These are phyloP conservation scores for Solenodon paradoxus DNA, from an alignment of 2,113 vertebrate species.

Conservation along the genomic window DNA sequence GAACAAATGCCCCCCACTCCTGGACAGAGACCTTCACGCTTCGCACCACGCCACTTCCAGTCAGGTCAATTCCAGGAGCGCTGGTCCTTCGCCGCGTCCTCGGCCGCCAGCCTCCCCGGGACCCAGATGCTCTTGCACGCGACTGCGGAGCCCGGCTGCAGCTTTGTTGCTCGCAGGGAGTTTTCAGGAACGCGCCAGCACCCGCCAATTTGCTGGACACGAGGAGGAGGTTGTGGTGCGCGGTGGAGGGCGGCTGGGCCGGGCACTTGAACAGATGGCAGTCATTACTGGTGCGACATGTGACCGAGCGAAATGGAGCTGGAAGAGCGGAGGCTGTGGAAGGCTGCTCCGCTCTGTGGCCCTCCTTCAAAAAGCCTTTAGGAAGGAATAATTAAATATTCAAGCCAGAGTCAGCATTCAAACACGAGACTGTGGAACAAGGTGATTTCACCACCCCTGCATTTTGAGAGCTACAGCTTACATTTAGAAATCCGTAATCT, in stretches of 20 bases:
- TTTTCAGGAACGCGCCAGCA: conserved; percentile 49
- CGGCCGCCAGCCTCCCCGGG: neutral
- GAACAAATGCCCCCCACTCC: neutral
- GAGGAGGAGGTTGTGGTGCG: conserved; percentile 39
- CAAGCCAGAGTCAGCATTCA: neutral
- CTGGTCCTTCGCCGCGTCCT: neutral
- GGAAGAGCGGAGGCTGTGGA: conserved; percentile 45
- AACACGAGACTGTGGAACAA: neutral
- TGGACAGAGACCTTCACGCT: neutral
- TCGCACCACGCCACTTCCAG: no score
- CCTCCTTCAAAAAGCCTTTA: neutral
- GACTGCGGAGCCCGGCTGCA: neutral
- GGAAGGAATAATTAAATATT: neutral
- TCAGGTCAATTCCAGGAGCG: neutral
- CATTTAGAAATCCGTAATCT: conserved; percentile 38
- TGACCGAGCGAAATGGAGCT: conserved; percentile 33
- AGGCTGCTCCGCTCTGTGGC: neutral
- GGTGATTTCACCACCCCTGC: neutral
- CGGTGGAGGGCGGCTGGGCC: conserved; percentile 43
- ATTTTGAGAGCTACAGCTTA: neutral
- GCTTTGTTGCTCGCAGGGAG: conserved; percentile 25
- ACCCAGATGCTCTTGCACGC: neutral
- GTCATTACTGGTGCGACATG: conserved; percentile 59
- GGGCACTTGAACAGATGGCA: conserved; percentile 72
- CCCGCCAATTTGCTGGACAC: conserved; percentile 28